Conservation (phyloP, 2,113 vertebrate genomes). For the Podarcis cretensis region DNA sequence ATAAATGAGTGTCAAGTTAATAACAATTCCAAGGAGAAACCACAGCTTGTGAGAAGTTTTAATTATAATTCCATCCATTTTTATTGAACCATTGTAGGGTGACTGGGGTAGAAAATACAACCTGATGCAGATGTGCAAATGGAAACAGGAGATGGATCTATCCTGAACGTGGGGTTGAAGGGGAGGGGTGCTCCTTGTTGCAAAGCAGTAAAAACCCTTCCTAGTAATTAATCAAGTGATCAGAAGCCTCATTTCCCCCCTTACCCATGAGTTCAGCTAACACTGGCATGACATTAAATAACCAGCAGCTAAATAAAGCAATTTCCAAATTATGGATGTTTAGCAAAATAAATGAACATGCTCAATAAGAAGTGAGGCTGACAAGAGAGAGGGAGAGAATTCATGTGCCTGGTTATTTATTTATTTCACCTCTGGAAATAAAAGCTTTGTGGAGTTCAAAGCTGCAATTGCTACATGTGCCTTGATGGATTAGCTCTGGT, state of each 20-base stretch:
- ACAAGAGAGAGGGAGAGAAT: constrained; percentile 40
- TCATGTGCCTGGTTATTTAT: constrained; percentile 62
- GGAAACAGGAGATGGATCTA: constrained; percentile 49
- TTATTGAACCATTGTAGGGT: constrained; percentile 57
- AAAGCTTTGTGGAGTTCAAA: constrained; percentile 54
- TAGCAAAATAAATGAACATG: constrained; percentile 67
- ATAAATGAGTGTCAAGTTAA: constrained; percentile 56
- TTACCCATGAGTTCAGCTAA: constrained; percentile 50
- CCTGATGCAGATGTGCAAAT: constrained; percentile 36
- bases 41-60: constrained; percentile 67
- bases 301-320: constrained; percentile 64
- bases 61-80: constrained; percentile 59
- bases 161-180: neutral
- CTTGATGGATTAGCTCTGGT: constrained; percentile 70
- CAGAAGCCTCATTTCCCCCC: constrained; percentile 56
- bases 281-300: constrained; percentile 47
- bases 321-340: constrained; percentile 69
- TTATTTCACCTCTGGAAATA: constrained; percentile 70
- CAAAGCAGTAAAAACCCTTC: constrained; percentile 59
- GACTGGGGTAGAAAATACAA: constrained; percentile 27
- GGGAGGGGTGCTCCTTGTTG: constrained; percentile 32
- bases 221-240: constrained; percentile 65
- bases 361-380: constrained; percentile 41
- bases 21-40: constrained; percentile 55
- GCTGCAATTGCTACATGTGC: constrained; percentile 63